Evolutionary conservation across 1,140 invertebrate genomes (phyloP).

Genomic region (Rhopalosiphum padi): DNA sequence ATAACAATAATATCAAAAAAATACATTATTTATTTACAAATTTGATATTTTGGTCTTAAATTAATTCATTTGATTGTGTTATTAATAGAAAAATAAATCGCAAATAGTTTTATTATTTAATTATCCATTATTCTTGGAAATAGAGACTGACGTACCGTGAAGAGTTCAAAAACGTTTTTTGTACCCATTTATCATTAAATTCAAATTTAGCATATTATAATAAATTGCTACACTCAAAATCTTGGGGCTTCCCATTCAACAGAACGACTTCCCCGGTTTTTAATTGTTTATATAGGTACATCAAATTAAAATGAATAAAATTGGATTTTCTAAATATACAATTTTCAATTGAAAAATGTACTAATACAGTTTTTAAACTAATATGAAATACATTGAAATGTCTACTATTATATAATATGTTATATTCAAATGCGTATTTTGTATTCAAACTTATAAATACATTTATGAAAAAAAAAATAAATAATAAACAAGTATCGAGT

Average conservation of each 20-base stretch:
- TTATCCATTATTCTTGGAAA: not conserved
- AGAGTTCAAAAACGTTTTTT: not conserved
- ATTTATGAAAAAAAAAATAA: not conserved
- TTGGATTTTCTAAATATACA: not conserved
- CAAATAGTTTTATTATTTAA: not conserved
- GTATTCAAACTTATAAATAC: not conserved
- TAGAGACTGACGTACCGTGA: accelerated
- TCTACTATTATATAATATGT: not conserved
- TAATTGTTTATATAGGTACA: not conserved
- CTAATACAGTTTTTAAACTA: not conserved
- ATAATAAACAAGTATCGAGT: not conserved
- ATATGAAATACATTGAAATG: not conserved
- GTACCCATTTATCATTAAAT: not conserved
- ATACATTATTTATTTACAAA: too few species aligned
- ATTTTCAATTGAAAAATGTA: not conserved
- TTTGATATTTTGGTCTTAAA: too few species aligned
- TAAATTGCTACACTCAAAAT: not conserved
- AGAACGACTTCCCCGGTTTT: not conserved
- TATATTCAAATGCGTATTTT: not conserved
- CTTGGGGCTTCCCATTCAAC: not conserved
- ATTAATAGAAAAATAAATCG: too few species aligned
- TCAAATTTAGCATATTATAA: not conserved
- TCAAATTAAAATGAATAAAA: not conserved
- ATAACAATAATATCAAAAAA: too few species aligned
- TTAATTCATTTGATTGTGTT: too few species aligned